Evolutionary conservation across 2,888 invertebrate species (phyloP), one percentile per base, ranked within the genome.

Genomic region (Scaptomyza flava): DNA sequence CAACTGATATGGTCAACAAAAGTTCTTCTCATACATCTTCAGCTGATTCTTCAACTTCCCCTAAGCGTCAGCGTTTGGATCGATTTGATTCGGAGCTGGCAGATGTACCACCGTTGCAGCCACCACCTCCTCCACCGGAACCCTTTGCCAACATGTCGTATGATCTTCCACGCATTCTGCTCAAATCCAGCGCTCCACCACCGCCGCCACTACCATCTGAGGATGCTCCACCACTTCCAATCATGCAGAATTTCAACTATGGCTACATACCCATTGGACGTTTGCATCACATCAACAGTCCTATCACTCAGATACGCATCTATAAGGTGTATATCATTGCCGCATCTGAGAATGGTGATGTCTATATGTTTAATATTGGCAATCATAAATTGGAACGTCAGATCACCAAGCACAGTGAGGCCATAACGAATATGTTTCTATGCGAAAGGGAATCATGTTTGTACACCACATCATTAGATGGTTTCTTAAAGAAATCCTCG

Each of bases 391-490:
- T 91, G 27, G 81, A 89, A n/a, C 84, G 79, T 12, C 89, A 90
- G 47, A 89, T 91, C 60, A 68, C 90, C 33, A 91, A 91, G 57
- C 92, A 92, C 65, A 90, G 87, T 23, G 91, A 91, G 52, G 89
- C 91, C 51, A 91, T 92, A 8, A 92, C 92, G 0, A 87, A 90
- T 58, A 91, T 92, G 77, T 79, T 67, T 59, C 65, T 91, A 3
- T 89, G 89, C 43, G 66, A 70, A n/a, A 72, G 83, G 53, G 84
- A 87, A 11, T 76, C 87, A 5, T 69, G 72, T 7, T 56, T 91
- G 7, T 92, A 89, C 63, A 91, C 92, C 7, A 91, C 90, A 11
- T 92, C 92, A 0, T 68, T 91, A 41, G 92, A 92, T 79, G 90
- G 92, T 20, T 91, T 87, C 61, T 60, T 92, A 12, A 91, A 91